These are phyloP conservation scores for Centropyge bicolor DNA, from an alignment of 2,797 vertebrate species.

Conservation along the genomic window DNA sequence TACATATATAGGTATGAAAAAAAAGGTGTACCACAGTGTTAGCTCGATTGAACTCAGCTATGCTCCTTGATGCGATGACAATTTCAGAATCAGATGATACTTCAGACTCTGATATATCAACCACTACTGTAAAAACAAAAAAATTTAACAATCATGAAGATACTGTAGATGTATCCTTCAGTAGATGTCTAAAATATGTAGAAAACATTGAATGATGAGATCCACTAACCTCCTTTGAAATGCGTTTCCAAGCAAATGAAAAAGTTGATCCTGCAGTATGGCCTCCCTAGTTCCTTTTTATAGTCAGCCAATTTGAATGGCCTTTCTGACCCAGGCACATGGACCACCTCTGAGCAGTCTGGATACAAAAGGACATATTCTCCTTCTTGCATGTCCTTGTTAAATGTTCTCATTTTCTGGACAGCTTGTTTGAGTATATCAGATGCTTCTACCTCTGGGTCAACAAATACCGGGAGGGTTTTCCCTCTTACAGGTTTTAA, in stretches of 20 bases:
- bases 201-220: background rate
- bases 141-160: background rate
- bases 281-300: conserved; percentile 15
- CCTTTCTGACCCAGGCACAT: conserved; percentile 31
- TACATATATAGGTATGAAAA: background rate
- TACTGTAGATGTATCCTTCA: background rate
- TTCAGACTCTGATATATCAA: conserved; percentile 9
- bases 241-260: conserved; percentile 15
- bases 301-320: conserved; percentile 21
- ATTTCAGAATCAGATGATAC: conserved; percentile 25
- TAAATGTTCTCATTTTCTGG: conserved; percentile 6
- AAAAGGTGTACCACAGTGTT: conserved; percentile 11
- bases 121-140: conserved; percentile 3
- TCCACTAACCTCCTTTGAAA: conserved; percentile 19
- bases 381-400: conserved; percentile 29
- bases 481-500: background rate
- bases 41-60: conserved; percentile 12
- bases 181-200: background rate
- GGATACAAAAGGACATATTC: conserved; percentile 19
- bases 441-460: background rate
- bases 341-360: conserved; percentile 33
- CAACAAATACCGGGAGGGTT: background rate
- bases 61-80: conserved; percentile 16
- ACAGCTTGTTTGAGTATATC: background rate
- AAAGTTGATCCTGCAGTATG: conserved; percentile 29